A percentile compares a stretch with the other conserved stretches of the same genome.
These are phyloP conservation scores for Pristis pectinata DNA, from an alignment of 2,797 vertebrate genomes.

Conservation along the genomic window DNA sequence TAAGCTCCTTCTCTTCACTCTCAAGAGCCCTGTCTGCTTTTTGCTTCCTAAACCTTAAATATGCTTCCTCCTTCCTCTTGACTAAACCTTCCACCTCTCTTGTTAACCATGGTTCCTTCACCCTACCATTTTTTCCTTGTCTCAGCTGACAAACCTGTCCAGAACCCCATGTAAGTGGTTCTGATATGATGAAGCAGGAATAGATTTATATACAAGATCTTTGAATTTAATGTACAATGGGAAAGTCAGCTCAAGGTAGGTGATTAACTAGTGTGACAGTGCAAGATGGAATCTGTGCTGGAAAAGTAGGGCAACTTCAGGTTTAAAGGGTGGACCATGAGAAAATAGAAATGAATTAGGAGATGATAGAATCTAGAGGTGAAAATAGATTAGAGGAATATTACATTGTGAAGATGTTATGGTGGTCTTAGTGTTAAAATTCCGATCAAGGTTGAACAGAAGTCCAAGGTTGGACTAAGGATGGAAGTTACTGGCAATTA, in stretches of 20 bases:
- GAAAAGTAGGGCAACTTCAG: neutral
- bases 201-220: neutral
- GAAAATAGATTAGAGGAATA: neutral
- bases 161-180: too few relatives aligned
- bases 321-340: neutral
- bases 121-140: too few relatives aligned
- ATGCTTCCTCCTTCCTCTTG: too few relatives aligned
- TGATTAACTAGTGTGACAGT: neutral
- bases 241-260: neutral
- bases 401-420: neutral
- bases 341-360: neutral
- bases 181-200: too few relatives aligned
- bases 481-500: neutral
- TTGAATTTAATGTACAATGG: neutral
- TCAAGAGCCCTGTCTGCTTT: too few relatives aligned
- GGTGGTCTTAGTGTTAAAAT: neutral
- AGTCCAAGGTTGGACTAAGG: neutral
- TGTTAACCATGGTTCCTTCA: too few relatives aligned
- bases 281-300: neutral
- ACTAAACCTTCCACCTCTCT: too few relatives aligned
- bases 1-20: too few relatives aligned
- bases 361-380: neutral
- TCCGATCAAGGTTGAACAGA: neutral
- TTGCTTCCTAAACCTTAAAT: too few relatives aligned
- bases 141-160: too few relatives aligned